Percentiles rank a stretch among this genome's conserved stretches.
Evolutionary conservation across 1,140 invertebrate species (phyloP).

Genomic region (Holcopasites calliopsidis): DNA sequence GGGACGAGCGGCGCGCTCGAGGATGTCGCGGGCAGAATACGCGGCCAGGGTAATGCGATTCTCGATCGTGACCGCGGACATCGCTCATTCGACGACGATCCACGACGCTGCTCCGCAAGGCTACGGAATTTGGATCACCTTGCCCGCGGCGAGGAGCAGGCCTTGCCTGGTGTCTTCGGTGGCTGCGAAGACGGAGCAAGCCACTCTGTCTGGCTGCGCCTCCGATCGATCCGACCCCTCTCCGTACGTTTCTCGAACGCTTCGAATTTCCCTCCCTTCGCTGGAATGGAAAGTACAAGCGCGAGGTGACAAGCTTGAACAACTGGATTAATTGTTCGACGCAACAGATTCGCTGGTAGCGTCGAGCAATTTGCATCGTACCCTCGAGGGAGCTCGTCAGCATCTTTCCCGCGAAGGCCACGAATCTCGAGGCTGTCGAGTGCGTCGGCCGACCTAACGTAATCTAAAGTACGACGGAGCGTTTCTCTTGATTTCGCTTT

Average conservation of each 20-base stretch:
- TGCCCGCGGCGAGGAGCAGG: conserved; percentile 3
- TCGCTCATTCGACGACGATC: conserved; percentile 9
- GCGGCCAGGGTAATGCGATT: conserved; percentile 4
- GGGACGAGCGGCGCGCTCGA: not conserved
- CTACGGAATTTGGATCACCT: conserved; percentile 15
- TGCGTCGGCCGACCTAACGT: not conserved
- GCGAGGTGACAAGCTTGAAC: no score
- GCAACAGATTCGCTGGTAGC: no score
- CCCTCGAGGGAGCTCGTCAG: no score
- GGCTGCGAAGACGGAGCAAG: not conserved
- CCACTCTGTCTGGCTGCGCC: not conserved
- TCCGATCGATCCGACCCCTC: not conserved
- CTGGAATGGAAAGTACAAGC: not conserved
- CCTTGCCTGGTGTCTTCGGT: conserved; percentile 15
- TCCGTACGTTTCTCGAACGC: not conserved
- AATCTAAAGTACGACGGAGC: no score
- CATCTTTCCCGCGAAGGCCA: not conserved
- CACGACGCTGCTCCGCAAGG: not conserved
- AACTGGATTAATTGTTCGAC: no score
- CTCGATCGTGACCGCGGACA: not conserved
- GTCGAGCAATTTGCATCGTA: not conserved
- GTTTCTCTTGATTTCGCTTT: not conserved
- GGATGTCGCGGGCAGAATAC: conserved; percentile 19
- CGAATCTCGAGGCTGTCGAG: not conserved
- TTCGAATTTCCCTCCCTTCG: not conserved